Base-by-base conservation (phyloP, 2,113 vertebrate genomes). In the Capreolus pygargus region DNA sequence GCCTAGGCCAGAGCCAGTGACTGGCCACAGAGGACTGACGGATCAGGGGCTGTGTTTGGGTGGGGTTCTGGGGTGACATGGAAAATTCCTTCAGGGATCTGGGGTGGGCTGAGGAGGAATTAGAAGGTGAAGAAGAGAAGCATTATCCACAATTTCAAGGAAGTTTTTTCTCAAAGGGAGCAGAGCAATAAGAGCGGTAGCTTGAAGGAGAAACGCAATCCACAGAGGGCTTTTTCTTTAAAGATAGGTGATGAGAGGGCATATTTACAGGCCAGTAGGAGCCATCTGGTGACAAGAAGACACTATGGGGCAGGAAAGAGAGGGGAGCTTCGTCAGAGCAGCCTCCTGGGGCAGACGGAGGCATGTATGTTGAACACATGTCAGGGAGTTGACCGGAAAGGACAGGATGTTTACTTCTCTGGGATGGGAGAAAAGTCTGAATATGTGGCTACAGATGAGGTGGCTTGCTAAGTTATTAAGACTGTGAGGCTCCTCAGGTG, bases 341-440 rank as follows among this genome's bases (percentile, higher is more conserved):
- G 16, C 16, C 4, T 50, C 82, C 58, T 54, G 21, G 8, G 67
- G 11, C 23, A 36, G 23, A 54, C 1, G 43, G 54, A 61, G 11
- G 27, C 1, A 15, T 2, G 3, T 23, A 7, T 45, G n/a, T 2
- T 36, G 36, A 13, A 43, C 27, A n/a, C 27, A 7, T 0, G 0
- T 19, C 1, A 3, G 58, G 43, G 54, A 30, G 9, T 4, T 74
- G 94, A n/a, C 43, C 5, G 94, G 19, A 25, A 16, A 57, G n/a
- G 45, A 27, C n/a, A 54, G 28, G 52, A 16, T 0, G 1, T 11
- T 47, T 4, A 0, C 14, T 15, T 33, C 28, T 16, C 27, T 15
- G n/a, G 55, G 43, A 60, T 2, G 3, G 13, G 19, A 74, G 13
- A n/a, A 28, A 55, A 84, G 27, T 19, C 30, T 23, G 54, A 33